Percentiles rank a stretch among this genome's conserved stretches.
Evolutionary conservation across 2,888 invertebrate genomes (phyloP).

Genomic region (Drosophila barbarae): DNA sequence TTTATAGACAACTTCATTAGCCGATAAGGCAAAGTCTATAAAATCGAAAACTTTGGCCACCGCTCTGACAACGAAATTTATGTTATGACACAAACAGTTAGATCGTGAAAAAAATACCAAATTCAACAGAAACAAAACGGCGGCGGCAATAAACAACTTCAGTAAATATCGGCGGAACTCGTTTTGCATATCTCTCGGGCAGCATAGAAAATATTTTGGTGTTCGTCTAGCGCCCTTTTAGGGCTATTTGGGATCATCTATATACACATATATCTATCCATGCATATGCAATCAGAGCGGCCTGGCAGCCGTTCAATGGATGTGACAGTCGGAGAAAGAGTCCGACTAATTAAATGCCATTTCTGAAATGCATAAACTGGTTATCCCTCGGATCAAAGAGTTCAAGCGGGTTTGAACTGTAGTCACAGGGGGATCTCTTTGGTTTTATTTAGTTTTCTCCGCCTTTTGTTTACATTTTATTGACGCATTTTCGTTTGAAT

Average conservation of each 20-base stretch:
- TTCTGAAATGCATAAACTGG: constrained; percentile 54
- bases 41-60: constrained; percentile 47
- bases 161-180: not conserved
- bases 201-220: constrained; percentile 47
- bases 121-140: constrained; percentile 14
- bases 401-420: constrained; percentile 13
- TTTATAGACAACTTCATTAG: constrained; percentile 70
- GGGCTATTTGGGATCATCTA: constrained; percentile 45
- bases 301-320: constrained; percentile 34
- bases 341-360: constrained; percentile 69
- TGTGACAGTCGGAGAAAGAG: constrained; percentile 33
- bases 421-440: not conserved
- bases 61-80: constrained; percentile 30
- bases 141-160: not conserved
- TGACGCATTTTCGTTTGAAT: constrained; percentile 57
- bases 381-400: constrained; percentile 36
- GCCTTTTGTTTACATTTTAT: constrained; percentile 47
- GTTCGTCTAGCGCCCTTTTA: constrained; percentile 52
- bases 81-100: constrained; percentile 60
- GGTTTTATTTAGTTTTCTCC: constrained; percentile 38
- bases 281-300: constrained; percentile 54
- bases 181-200: constrained; percentile 59
- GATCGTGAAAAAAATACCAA: constrained; percentile 37
- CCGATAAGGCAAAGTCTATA: constrained; percentile 58
- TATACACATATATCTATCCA: constrained; percentile 3